A percentile compares a stretch with the other conserved stretches of the same genome.
These are phyloP conservation scores for Meghimatium bilineatum DNA, from an alignment of 2,888 invertebrate genomes.

Conservation along the genomic window DNA sequence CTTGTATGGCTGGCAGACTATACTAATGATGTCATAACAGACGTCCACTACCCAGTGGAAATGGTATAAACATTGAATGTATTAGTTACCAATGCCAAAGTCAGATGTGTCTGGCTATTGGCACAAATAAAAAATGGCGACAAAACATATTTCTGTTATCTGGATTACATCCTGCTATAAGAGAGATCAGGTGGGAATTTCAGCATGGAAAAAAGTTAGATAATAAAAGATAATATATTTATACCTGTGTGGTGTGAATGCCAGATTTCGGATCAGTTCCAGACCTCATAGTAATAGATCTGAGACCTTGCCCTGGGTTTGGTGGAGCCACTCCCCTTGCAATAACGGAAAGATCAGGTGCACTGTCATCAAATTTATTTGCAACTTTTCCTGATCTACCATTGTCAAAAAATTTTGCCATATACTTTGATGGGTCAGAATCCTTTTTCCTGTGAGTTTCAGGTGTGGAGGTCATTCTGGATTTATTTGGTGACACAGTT, in stretches of 20 bases:
- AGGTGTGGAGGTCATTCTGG: constrained; percentile 43
- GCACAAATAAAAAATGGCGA: too few relatives aligned
- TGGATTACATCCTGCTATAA: too few relatives aligned
- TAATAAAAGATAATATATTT: too few relatives aligned
- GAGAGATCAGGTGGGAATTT: too few relatives aligned
- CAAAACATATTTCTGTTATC: too few relatives aligned
- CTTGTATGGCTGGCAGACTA: too few relatives aligned
- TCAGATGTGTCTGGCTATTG: too few relatives aligned
- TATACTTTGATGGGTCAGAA: constrained; percentile 59
- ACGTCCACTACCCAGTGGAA: too few relatives aligned
- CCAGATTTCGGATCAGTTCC: constrained; percentile 66
- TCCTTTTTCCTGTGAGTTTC: constrained; percentile 51
- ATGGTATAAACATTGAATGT: too few relatives aligned
- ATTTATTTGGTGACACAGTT: constrained; percentile 48
- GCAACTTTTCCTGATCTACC: constrained; percentile 41
- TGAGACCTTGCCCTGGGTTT: constrained; percentile 61
- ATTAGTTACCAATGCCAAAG: too few relatives aligned
- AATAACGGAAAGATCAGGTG: constrained; percentile 50
- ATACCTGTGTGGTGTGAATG: constrained; percentile 64
- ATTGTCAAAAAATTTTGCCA: constrained; percentile 35
- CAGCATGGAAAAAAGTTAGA: too few relatives aligned
- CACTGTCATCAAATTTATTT: constrained; percentile 23
- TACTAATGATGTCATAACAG: too few relatives aligned
- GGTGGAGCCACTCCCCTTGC: constrained; percentile 58
- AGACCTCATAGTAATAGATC: constrained; percentile 63